Evolutionary conservation across 1,140 invertebrate genomes (phyloP).

Genomic region (Hetaerina americana): DNA sequence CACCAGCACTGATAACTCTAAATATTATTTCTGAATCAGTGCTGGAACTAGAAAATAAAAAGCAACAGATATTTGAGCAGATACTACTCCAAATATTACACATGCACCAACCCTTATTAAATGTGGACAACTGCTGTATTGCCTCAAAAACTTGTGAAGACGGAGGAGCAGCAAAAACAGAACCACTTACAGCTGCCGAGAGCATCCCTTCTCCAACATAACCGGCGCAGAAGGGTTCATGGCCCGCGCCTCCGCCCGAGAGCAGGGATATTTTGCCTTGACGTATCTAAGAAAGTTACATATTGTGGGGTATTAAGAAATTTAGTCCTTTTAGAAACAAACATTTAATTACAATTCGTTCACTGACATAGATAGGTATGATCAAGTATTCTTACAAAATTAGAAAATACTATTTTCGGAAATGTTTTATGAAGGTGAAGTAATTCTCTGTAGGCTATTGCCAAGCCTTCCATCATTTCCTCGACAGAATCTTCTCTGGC

Average conservation of each 20-base stretch:
- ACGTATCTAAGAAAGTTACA: constrained; percentile 18
- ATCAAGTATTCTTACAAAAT: constrained; percentile 14
- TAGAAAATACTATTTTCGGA: constrained; percentile 3
- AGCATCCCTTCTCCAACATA: constrained; percentile 67
- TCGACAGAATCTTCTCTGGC: constrained; percentile 45
- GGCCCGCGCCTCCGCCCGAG: constrained; percentile 74
- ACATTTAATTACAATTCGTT: neutral
- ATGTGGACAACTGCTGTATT: constrained; percentile 40
- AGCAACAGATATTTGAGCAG: too few relatives aligned
- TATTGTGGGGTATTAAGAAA: neutral
- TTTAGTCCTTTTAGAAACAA: neutral
- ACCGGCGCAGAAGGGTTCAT: constrained; percentile 66
- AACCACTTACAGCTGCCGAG: constrained; percentile 56
- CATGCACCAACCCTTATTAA: constrained; percentile 33
- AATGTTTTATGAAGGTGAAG: constrained; percentile 5
- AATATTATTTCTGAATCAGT: too few relatives aligned
- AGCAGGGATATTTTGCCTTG: constrained; percentile 49
- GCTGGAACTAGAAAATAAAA: too few relatives aligned
- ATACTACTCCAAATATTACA: too few relatives aligned
- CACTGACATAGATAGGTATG: neutral
- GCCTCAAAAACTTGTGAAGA: constrained; percentile 50
- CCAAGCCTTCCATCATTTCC: constrained; percentile 51
- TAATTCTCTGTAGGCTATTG: constrained; percentile 39
- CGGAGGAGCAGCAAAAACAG: constrained; percentile 68
- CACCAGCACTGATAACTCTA: too few relatives aligned